Base-by-base conservation (phyloP, 2,797 vertebrate genomes). In the Octomys mimax region DNA sequence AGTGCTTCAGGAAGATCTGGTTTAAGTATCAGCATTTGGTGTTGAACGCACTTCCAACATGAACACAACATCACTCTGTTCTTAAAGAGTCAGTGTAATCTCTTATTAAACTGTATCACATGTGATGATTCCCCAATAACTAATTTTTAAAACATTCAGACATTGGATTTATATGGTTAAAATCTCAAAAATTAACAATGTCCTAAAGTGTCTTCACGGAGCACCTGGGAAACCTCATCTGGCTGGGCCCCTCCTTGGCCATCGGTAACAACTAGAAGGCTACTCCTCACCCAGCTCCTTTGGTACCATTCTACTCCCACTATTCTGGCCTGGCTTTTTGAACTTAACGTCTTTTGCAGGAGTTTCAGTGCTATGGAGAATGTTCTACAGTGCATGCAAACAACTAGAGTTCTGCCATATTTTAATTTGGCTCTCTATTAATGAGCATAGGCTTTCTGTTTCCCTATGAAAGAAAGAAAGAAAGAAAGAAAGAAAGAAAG, bases 141-240 rank as follows among this genome's bases (percentile, higher is more conserved):
- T 89, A 61, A 59, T 62, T 87, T 75, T 92, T 87, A 24, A 31
- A 78, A 87, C 70, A 79, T 42, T 46, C 52, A 91, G 75, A 84
- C 24, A 66, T 26, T 73, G 26, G 5, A 78, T 62, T 87, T 54
- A 87, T 28, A 19, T 11, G 18, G 39, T 84, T 83, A 96, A 92
- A 62, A 64, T 6, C 52, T 92, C 64, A 71, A 46, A 92, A 80
- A 66, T 84, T 70, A 89, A 70, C 18, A 42, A 42, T 62, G 8
- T 39, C 31, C 18, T 49, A 22, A 64, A 70, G 2, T 31, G 12
- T 79, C 36, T 68, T 36, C 24, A 46, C 5, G 2, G 4, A 33
- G 31, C 31, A 14, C 49, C 61, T 21, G 49, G 2, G 28, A 36
- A 39, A 36, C 42, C 42, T 70, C 1, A 33, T 16, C 22, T 57